Base-by-base conservation (phyloP, 2,888 invertebrate species). In the Eupeodes luniger region DNA sequence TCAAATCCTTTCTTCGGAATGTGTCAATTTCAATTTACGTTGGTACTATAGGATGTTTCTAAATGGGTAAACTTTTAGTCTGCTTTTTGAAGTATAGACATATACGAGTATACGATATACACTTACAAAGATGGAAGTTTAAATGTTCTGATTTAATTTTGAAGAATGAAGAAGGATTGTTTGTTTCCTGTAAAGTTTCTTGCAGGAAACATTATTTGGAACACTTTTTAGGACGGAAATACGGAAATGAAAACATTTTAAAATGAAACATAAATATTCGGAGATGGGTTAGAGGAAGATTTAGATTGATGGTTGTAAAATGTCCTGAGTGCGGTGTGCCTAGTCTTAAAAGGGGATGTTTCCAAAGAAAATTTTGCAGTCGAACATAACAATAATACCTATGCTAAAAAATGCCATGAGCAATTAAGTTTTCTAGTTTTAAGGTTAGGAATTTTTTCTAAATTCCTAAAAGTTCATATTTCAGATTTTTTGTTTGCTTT, bases 51-150 rank as follows among this genome's bases (percentile, higher is more conserved):
- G 12, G 64, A 64, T 14, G 64, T 47, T 64, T 14, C 9, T 19
- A 64, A 44, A 64, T 64, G 64, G 44, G 7, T 12, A 64, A 64
- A 64, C 64, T 64, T 64, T 64, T 64, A 64, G 64, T 47, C 47
- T 27, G 19, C 14, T 47, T 64, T 16, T 64, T 64, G 12, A 47
- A 44, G 44, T 40, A 36, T 40, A 16, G 4, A 62, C n/a, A 51
- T n/a, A n/a, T 51, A 51, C 16, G 5, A 49, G 49, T 49, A 14
- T 49, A 47, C 4, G 11, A 10, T 10, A 11, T 47, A 49, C 0
- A 14, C 14, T 14, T 49, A 9, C 40, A 5, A 16, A 11, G 61
- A 61, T 40, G n/a, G 16, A 40, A 62, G 40, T 40, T 44, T 44
- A 62, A 62, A 44, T 44, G 62, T 40, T 62, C 40, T 62, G 16